Base-by-base conservation (phyloP, 2,888 invertebrate genomes). In the Platypus cylindrus region DNA sequence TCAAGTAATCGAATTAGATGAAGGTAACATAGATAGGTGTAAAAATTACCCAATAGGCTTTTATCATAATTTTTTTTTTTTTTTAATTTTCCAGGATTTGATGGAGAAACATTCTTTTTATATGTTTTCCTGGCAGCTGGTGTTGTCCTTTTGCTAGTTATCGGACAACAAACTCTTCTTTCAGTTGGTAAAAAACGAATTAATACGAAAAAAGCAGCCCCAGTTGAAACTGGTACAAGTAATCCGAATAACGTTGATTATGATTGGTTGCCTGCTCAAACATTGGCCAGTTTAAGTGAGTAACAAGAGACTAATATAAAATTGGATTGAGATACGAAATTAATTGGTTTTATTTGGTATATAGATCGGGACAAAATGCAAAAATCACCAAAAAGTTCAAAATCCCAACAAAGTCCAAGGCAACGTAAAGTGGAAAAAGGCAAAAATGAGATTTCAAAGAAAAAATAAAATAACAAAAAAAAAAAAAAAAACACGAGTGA, bases 31-130 rank as follows among this genome's bases (percentile, higher is more conserved):
- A 30, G 7, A 2, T 29, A 27, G 16, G 17, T 15, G 9, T 4
- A 26, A 25, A 11, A 5, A n/a, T 2, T n/a, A n/a, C n/a, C n/a
- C n/a, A n/a, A n/a, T n/a, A 8, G 4, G 7, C 13, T 32, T 3
- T 2, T 30, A 17, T 11, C 15, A 13, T 14, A 24, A 5, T 8
- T 12, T 26, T 38, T 27, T 29, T 34, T 31, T 29, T 17, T n/a
- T 30, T 34, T 37, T 35, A 13, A 34, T 33, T 41, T 45, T 48
- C 12, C 34, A 56, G 58, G 95, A 34, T 69, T 98, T 38, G 97
- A 97, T 60, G 93, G 94, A 14, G 98, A 98, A 71, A 97, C 95
- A 14, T 89, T 97, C 71, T 98, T 98, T 78, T 68, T 99, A 48
- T 97, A 97, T 58, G 73, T 98, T 38, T 85, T 98, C 66, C 71